Base-by-base conservation (phyloP, 2,797 vertebrate species). In the Sarcophilus harrisii region DNA sequence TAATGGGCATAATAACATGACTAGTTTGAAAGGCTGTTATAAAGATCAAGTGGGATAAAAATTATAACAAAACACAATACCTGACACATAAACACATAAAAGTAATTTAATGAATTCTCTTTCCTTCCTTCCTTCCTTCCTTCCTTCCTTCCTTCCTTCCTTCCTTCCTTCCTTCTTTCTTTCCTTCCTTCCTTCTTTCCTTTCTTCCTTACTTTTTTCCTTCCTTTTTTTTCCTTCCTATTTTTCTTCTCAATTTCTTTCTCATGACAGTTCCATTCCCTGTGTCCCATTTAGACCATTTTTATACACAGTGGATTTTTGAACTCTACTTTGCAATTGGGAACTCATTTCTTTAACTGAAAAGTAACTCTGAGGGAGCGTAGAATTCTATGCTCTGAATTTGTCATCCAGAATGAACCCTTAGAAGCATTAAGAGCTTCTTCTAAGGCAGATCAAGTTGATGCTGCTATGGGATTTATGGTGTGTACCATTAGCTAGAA, bases 361-460 rank as follows among this genome's bases (percentile, higher is more conserved):
- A 60, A 1, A 45, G 38, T 27, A 54, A 21, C 24, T 0, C 32
- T 13, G 21, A 28, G 14, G 12, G 57, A 87, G 45, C 52, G 0
- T 18, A 24, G 30, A 59, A 1, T 38, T 16, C 38, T 81, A 4
- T 38, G 90, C 32, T 13, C 55, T 52, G 28, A 38, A 52, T 27
- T 49, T 30, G 28, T 0, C 0, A 27, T 12, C 30, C 29, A 29
- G 52, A 30, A 16, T 49, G 24, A 1, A 4, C 8, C 2, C 4
- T 0, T 45, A 4, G 57, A 1, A 52, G 30, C 21, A 0, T n/a
- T 13, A 30, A 55, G 1, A 3, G 1, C 2, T 0, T 38, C 58
- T 92, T 73, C 52, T 21, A 29, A n/a, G 92, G 5, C 0, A 27
- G n/a, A 28, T 54, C 21, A 6, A 24, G 55, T 45, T 9, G 90